A percentile compares a stretch with the other conserved stretches of the same genome.
These are phyloP conservation scores for Panopea generosa DNA, from an alignment of 2,888 invertebrate genomes.

Conservation along the genomic window DNA sequence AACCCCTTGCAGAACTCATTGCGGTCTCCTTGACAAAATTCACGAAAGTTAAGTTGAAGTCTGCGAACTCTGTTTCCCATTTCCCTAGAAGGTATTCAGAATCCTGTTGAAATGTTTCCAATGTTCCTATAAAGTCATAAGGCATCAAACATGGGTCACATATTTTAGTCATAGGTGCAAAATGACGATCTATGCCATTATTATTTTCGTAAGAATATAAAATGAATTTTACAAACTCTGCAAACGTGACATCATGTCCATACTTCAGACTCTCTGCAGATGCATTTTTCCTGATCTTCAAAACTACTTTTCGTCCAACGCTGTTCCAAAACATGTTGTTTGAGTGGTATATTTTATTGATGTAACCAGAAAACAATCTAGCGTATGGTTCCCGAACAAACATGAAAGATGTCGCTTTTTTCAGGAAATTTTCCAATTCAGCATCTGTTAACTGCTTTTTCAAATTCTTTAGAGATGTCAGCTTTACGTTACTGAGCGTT, in stretches of 20 bases:
- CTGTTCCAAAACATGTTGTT: conserved; percentile 67
- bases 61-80: conserved; percentile 49
- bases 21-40: conserved; percentile 69
- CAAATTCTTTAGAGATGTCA: conserved; percentile 1
- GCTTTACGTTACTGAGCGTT: background rate
- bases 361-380: conserved; percentile 70
- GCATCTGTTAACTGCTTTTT: background rate
- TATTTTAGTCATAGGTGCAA: conserved; percentile 64
- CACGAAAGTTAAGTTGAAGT: conserved; percentile 56
- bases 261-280: conserved; percentile 39
- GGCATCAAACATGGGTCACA: conserved; percentile 68
- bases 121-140: conserved; percentile 68
- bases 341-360: conserved; percentile 72
- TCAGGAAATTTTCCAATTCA: conserved; percentile 6
- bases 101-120: conserved; percentile 69
- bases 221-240: conserved; percentile 69
- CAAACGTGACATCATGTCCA: conserved; percentile 74
- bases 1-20: conserved; percentile 37
- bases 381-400: conserved; percentile 74
- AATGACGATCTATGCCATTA: conserved; percentile 61
- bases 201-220: conserved; percentile 39
- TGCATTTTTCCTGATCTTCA: conserved; percentile 29
- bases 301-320: conserved; percentile 58
- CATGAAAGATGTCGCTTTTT: conserved; percentile 60
- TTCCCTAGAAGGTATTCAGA: conserved; percentile 56